Evolutionary conservation across 2,797 vertebrate species (phyloP), one percentile per base, ranked within the genome.

Genomic region (Valencia hispanica): DNA sequence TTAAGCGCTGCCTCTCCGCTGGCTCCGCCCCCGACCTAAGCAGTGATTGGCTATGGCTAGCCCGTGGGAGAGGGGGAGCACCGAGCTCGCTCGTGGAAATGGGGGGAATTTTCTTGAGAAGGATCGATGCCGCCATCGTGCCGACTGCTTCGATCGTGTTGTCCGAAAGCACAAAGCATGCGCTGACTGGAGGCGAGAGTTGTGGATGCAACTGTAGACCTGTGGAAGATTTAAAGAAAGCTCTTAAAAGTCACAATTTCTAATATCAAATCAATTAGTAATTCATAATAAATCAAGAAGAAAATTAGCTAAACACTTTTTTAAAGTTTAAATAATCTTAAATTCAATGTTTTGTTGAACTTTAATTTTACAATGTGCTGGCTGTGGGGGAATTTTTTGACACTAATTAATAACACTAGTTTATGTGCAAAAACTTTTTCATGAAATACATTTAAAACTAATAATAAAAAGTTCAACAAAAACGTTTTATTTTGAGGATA

Each of bases 31-130:
- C 92, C 88, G 86, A 76, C 82, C 88, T 34, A 47, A 70, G 79
- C 91, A 89, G 80, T 90, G 94, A 96, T 96, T 96, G 96, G 95
- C 90, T 92, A 82, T 22, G 86, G 92, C 91, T 96, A 96, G 94
- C 96, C 95, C 88, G 94, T 95, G 85, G 94, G 94, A 92, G 94
- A 95, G 82, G 92, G 93, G 91, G 94, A 93, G 90, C 91, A 90
- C 85, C 90, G 88, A 92, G 94, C 92, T 92, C 93, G 94, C 86
- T 92, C 87, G 92, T 94, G 94, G 91, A 95, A 95, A 93, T 89
- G 89, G 91, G 93, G 91, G 86, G 92, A 95, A 93, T 93, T 93
- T 94, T 96, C 90, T 78, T 92, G 93, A 92, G 92, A 94, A 92
- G 93, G 93, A 92, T 94, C 92, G 92, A 95, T 93, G 93, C 93